These are phyloP conservation scores for Sycophaga agraensis DNA, from an alignment of 1,140 invertebrate genomes.

Conservation along the genomic window DNA sequence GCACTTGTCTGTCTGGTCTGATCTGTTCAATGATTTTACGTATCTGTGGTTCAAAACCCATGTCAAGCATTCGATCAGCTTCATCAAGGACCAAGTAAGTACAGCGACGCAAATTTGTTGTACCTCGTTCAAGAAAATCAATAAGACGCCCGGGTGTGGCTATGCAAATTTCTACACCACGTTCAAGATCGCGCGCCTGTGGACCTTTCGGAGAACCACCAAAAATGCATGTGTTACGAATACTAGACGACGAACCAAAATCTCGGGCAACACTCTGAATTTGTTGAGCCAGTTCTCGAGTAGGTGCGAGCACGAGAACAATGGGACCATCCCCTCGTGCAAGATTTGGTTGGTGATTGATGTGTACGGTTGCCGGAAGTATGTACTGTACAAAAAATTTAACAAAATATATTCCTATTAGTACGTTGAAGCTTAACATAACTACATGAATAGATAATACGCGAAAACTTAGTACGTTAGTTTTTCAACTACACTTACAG, in stretches of 20 bases:
- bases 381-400: constrained; percentile 65
- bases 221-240: constrained; percentile 94
- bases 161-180: constrained; percentile 90
- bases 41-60: constrained; percentile 99
- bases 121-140: constrained; percentile 91
- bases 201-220: constrained; percentile 95
- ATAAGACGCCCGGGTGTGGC: constrained; percentile 96
- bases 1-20: constrained; percentile 87
- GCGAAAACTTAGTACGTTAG: neutral
- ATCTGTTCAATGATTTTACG: constrained; percentile 97
- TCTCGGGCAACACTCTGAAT: constrained; percentile 93
- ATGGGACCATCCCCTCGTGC: constrained; percentile 86
- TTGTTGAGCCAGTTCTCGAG: constrained; percentile 95
- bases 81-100: constrained; percentile 98
- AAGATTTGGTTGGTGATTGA: constrained; percentile 70
- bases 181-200: constrained; percentile 88
- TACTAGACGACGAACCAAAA: constrained; percentile 79
- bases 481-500: constrained; percentile 48
- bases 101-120: constrained; percentile 86
- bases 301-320: constrained; percentile 91
- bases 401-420: neutral
- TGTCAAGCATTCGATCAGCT: constrained; percentile 85
- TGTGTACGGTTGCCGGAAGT: constrained; percentile 75
- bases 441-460: no score
- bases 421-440: no score